Percentiles rank a stretch among this genome's conserved stretches.
Conservation (phyloP, 1,140 invertebrate species). For the Orchesella cincta region DNA sequence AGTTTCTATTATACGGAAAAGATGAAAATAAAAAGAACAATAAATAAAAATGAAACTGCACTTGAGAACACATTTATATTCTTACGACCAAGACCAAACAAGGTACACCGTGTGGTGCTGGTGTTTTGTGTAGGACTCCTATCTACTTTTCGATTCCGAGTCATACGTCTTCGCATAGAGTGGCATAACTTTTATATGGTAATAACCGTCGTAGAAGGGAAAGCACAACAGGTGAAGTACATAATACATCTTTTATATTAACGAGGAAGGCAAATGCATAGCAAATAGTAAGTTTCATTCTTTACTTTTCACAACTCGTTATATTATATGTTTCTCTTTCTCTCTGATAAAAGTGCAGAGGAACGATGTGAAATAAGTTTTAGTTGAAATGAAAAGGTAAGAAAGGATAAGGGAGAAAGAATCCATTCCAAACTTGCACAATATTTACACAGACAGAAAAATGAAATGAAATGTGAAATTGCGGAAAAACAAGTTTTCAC, state of each 20-base stretch:
- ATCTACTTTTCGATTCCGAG: no score
- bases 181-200: no score
- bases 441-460: slow-evolving; percentile 20
- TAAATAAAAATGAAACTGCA: no score
- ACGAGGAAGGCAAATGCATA: not conserved
- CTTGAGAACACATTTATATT: no score
- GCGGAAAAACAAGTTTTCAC: slow-evolving; percentile 18
- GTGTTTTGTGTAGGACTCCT: no score
- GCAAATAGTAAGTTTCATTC: not conserved
- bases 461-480: slow-evolving; percentile 29
- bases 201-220: not conserved
- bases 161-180: no score
- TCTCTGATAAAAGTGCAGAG: not conserved
- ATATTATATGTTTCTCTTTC: not conserved
- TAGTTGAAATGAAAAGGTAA: not conserved
- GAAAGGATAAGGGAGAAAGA: not conserved
- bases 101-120: no score
- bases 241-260: slow-evolving; percentile 1
- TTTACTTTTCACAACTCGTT: not conserved
- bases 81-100: no score
- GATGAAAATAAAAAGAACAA: no score
- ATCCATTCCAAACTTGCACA: slow-evolving; percentile 28
- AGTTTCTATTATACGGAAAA: no score
- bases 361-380: not conserved
- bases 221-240: slow-evolving; percentile 4